Base-by-base conservation (phyloP, 2,888 invertebrate genomes). In the Luperina testacea region DNA sequence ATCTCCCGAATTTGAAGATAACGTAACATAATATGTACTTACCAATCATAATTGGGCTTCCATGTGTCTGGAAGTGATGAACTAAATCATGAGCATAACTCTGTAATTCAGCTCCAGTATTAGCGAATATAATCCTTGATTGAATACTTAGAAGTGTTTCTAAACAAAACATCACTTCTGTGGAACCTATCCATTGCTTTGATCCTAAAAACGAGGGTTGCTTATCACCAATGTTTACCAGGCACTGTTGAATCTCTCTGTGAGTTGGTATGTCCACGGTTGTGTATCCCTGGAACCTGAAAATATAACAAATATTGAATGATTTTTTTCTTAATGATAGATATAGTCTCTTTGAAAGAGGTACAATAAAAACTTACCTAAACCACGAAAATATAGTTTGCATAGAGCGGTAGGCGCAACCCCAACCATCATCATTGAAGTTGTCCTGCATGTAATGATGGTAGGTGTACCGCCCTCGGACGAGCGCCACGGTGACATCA, bases 1-100 rank as follows among this genome's bases (percentile, higher is more conserved):
- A 51, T 42, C 11, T 63, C 17, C 7, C 8, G 24, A 48, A 76
- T 76, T 38, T 48, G 20, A 38, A 48, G 4, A 64, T n/a, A 6
- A 38, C 38, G n/a, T 13, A 11, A 63, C 20, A 63, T 59, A 90
- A 64, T 57, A 38, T 6, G n/a, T 59, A 91, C 94, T 95, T 94
- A 98, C 99, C 99, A 90, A 99, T 99, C 99, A 99, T 99, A 80
- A 99, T 97, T 42, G 99, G 99, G 51, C 99, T 98, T 73, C 99
- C 99, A 91, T 99, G 98, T 68, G 97, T 98, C 90, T 98, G 97
- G 93, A 99, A 99, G 97, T 99, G 99, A 92, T 98, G 97, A 5
- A 98, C 97, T 84, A 99, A 96, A 92, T 99, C 98, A 48, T 98
- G 97, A 11, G 98, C 98, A 91, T 98, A 98, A 53, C 97, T 97